Base-by-base conservation (phyloP, 1,140 invertebrate genomes). In the Holotrichia oblita region DNA sequence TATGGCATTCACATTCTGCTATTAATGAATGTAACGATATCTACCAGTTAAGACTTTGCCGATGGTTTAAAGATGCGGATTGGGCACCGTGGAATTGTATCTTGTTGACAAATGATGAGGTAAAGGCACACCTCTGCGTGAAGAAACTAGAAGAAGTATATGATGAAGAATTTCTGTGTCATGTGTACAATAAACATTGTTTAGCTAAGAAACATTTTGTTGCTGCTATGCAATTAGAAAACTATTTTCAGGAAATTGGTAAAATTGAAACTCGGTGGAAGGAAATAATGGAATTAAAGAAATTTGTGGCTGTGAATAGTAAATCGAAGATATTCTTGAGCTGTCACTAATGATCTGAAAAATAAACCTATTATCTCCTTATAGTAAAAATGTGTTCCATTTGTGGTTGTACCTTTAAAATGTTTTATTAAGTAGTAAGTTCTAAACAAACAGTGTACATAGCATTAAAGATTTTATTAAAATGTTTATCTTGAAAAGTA, bases 61-160 rank as follows among this genome's bases (percentile, higher is more conserved):
- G 92, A 12, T 94, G 92, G 88, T 84, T 89, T 42, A 85, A 86
- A 0, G 81, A 90, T 4, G 83, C 89, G 41, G 90, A 91, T 55
- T 94, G 93, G 93, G 88, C 91, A 8, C 93, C 93, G 0, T 94
- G 93, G 93, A 94, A 94, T 82, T 93, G 92, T 81, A 89, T 94
- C 76, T 83, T 93, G 20, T 84, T 94, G 0, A 93, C 92, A 0
- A 84, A 89, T 0, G 89, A 91, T 64, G 93, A 94, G 86, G 89
- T 90, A 61, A 90, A 91, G 78, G 86, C 88, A 4, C 93, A 94
- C 81, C 81, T 90, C 44, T 89, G 87, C 79, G 82, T 91, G 8
- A 84, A 88, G 34, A 80, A 86, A 12, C 87, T 90, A 20, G 87
- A 89, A 76, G 81, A 86, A 9, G 87, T 90, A 0, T 91, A 91